Evolutionary conservation across 2,888 invertebrate species (phyloP).

Genomic region (Spodoptera littoralis): DNA sequence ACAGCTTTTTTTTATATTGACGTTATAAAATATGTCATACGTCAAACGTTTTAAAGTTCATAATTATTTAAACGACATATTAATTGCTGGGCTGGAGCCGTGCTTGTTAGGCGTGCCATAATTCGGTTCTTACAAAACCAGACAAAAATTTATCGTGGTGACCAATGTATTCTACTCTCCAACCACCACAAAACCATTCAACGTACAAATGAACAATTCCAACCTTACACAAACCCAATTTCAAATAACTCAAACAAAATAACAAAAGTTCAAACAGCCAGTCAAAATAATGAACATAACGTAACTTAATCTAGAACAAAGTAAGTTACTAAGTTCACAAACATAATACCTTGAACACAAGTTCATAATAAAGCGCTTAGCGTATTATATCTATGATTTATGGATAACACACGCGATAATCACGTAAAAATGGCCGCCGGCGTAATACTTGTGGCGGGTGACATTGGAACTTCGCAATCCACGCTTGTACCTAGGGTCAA

Average conservation of each 20-base stretch:
- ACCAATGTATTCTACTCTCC: too few species aligned
- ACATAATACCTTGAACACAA: constrained; percentile 22
- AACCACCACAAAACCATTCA: too few species aligned
- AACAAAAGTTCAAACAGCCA: background rate
- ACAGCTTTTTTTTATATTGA: too few species aligned
- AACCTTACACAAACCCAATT: too few species aligned
- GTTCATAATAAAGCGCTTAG: constrained; percentile 30
- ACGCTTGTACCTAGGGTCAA: constrained; percentile 30
- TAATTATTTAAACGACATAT: too few species aligned
- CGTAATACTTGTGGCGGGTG: constrained; percentile 26
- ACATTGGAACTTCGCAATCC: constrained; percentile 58
- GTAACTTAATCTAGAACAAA: constrained; percentile 11
- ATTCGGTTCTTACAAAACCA: too few species aligned
- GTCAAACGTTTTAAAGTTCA: too few species aligned
- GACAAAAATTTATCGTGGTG: too few species aligned
- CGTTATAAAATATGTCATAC: too few species aligned
- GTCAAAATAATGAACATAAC: background rate
- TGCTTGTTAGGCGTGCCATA: too few species aligned
- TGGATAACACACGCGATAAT: constrained; percentile 47
- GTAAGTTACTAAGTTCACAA: constrained; percentile 9
- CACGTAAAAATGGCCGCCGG: constrained; percentile 41
- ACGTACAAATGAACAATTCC: too few species aligned
- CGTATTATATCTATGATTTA: constrained; percentile 40
- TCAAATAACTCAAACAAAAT: background rate
- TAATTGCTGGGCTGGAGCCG: too few species aligned